Percentiles rank a stretch among this genome's conserved stretches.
Evolutionary conservation across 2,113 vertebrate species (phyloP).

Genomic region (Pseudopipra pipra): DNA sequence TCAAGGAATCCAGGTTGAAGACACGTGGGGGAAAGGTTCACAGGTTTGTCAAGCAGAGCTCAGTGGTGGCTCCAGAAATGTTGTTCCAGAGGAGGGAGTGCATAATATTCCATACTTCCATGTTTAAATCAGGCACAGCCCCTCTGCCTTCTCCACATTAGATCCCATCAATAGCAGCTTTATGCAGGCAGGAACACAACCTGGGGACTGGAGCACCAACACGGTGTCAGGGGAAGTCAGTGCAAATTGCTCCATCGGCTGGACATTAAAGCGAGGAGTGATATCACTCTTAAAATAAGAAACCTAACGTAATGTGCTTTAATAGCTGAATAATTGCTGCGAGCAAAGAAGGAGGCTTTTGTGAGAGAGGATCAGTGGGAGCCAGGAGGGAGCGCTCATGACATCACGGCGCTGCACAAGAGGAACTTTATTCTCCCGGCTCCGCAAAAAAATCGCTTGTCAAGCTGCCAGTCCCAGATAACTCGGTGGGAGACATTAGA

Average conservation of each 20-base stretch:
- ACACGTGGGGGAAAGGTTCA: not conserved
- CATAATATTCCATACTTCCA: not conserved
- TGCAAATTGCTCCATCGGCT: constrained; percentile 74
- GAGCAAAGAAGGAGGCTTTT: constrained; percentile 77
- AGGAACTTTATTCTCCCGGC: constrained; percentile 80
- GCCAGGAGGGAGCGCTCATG: constrained; percentile 79
- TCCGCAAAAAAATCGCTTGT: constrained; percentile 60
- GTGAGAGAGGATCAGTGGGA: constrained; percentile 59
- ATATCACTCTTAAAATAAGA: constrained; percentile 82
- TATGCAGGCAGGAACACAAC: constrained; percentile 67
- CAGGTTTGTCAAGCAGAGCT: not conserved
- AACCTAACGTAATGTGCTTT: constrained; percentile 80
- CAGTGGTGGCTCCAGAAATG: not conserved
- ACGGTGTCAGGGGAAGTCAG: constrained; percentile 74
- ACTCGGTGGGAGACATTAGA: constrained; percentile 64
- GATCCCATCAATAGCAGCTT: constrained; percentile 70
- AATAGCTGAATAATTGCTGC: constrained; percentile 77
- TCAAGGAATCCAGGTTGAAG: not conserved
- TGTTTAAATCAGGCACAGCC: constrained; percentile 37
- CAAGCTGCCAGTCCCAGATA: constrained; percentile 71
- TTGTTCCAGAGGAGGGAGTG: not conserved
- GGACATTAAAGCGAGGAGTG: constrained; percentile 75
- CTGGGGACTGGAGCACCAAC: constrained; percentile 63
- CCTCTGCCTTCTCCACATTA: not conserved
- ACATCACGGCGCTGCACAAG: constrained; percentile 85